Conservation (phyloP, 2,888 invertebrate species). For the Drosophila recens region DNA sequence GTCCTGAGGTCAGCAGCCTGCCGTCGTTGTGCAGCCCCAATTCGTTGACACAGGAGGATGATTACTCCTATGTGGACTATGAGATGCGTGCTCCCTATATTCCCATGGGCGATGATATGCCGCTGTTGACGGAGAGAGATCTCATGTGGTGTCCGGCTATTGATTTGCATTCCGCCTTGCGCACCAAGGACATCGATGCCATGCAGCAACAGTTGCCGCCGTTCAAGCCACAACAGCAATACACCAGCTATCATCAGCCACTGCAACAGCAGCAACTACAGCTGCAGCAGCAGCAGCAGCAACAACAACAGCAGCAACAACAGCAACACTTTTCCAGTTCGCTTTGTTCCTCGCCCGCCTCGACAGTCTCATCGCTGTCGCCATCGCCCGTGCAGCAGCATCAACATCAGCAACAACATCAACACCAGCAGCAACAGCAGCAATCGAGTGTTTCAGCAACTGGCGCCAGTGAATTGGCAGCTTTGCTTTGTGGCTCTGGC, state of each 20-base stretch:
- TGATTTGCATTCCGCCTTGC: constrained; percentile 86
- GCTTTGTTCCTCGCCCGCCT: constrained; percentile 83
- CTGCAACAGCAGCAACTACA: constrained; percentile 52
- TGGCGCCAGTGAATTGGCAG: constrained; percentile 80
- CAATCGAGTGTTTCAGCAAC: constrained; percentile 51
- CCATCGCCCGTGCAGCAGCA: constrained; percentile 81
- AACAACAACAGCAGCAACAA: constrained; percentile 50
- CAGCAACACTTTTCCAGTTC: constrained; percentile 81
- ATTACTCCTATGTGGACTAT: constrained; percentile 85
- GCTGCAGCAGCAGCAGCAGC: constrained; percentile 54
- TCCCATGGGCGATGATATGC: constrained; percentile 92
- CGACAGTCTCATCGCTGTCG: constrained; percentile 83
- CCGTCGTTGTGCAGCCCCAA: constrained; percentile 88
- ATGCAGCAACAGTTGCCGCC: constrained; percentile 76
- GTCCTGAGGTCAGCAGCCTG: constrained; percentile 87
- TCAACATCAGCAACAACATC: constrained; percentile 66
- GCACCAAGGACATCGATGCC: constrained; percentile 84
- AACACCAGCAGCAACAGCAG: constrained; percentile 59
- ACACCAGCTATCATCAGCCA: constrained; percentile 44
- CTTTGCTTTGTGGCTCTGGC: constrained; percentile 76
- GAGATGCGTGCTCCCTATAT: constrained; percentile 92
- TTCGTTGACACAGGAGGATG: constrained; percentile 87
- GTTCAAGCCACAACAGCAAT: constrained; percentile 60
- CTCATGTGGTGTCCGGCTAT: constrained; percentile 91
- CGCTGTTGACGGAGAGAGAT: constrained; percentile 90